Percentiles rank a stretch among this genome's conserved stretches.
Evolutionary conservation across 1,140 invertebrate species (phyloP).

Genomic region (Monochamus saltuarius): DNA sequence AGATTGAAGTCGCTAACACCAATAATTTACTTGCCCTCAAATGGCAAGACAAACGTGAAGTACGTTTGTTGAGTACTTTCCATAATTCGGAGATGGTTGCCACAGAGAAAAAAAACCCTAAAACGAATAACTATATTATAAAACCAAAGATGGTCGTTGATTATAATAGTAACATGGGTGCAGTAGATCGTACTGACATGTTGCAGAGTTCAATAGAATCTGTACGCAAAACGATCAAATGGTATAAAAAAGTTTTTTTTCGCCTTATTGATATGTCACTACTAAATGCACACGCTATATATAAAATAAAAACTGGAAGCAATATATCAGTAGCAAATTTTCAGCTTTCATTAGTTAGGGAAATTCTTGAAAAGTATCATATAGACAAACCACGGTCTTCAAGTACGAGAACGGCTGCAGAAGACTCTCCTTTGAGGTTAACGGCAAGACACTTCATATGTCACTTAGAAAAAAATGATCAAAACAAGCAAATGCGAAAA

Average conservation of each 20-base stretch:
- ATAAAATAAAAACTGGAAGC: too few species aligned
- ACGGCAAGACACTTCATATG: slow-evolving; percentile 5
- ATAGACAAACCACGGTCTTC: too few species aligned
- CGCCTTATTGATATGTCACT: too few species aligned
- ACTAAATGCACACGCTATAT: too few species aligned
- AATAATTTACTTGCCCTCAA: slow-evolving; percentile 39
- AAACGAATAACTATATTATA: slow-evolving; percentile 15
- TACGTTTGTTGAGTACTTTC: slow-evolving; percentile 39
- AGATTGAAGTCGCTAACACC: slow-evolving; percentile 27
- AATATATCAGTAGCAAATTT: background rate
- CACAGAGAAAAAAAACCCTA: slow-evolving; percentile 26
- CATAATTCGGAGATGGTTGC: slow-evolving; percentile 27
- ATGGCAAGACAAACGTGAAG: slow-evolving; percentile 43
- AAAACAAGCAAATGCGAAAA: background rate
- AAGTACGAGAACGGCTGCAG: background rate
- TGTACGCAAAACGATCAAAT: slow-evolving; percentile 33
- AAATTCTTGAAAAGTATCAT: background rate
- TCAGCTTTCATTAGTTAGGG: background rate
- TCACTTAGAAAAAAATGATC: slow-evolving; percentile 7
- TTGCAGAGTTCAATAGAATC: slow-evolving; percentile 36
- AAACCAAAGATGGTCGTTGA: slow-evolving; percentile 41
- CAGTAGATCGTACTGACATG: slow-evolving; percentile 46
- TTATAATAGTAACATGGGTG: slow-evolving; percentile 47
- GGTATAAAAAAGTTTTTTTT: too few species aligned
- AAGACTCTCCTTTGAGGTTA: background rate